Conservation (phyloP, 2,888 invertebrate genomes). For the Apotomis capreana region DNA sequence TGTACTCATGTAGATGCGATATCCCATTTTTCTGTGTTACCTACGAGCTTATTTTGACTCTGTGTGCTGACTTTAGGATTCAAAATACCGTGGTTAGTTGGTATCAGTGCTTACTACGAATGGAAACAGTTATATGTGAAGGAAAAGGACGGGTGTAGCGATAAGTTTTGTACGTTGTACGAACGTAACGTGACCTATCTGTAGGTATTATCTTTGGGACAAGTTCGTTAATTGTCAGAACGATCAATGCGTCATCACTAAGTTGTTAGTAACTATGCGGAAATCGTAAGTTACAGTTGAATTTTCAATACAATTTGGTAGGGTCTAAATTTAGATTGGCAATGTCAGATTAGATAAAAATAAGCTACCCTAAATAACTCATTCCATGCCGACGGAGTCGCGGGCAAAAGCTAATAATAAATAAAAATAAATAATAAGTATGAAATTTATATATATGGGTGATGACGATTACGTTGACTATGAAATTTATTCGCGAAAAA, state of each 20-base stretch:
- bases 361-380: too few species aligned
- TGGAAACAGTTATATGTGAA: slow-evolving; percentile 51
- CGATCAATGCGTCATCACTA: slow-evolving; percentile 24
- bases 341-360: too few species aligned
- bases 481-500: too few species aligned
- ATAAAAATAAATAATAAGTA: too few species aligned
- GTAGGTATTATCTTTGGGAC: slow-evolving; percentile 45
- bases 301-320: too few species aligned
- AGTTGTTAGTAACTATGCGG: slow-evolving; percentile 15
- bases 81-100: slow-evolving; percentile 34
- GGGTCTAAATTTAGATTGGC: too few species aligned
- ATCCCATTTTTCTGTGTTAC: slow-evolving; percentile 36
- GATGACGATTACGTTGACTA: too few species aligned
- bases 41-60: slow-evolving; percentile 46
- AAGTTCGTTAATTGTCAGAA: slow-evolving; percentile 43
- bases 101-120: slow-evolving; percentile 51
- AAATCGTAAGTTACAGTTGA: neutral
- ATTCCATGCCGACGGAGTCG: too few species aligned
- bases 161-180: slow-evolving; percentile 49
- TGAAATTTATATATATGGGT: too few species aligned
- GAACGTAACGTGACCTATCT: slow-evolving; percentile 41
- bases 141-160: slow-evolving; percentile 46
- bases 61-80: slow-evolving; percentile 27
- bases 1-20: slow-evolving; percentile 38
- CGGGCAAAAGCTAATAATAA: too few species aligned